phyloP scores from a whole-genome alignment of 1,140 invertebrate species.

The Zaprionus gabonicus region DNA sequence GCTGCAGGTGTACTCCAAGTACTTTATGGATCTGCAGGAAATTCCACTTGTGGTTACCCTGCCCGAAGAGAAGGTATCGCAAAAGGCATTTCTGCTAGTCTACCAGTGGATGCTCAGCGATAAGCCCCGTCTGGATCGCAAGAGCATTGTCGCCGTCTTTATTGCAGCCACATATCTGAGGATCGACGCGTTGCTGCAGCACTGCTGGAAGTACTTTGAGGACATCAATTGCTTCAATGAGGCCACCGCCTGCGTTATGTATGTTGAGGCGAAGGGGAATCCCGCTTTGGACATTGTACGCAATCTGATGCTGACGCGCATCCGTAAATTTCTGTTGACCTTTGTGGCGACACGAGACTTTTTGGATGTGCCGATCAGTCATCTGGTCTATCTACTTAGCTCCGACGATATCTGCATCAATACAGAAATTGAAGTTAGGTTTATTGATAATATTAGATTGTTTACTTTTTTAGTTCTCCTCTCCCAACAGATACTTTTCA shows the following conservation, averaged over 20 bases:
- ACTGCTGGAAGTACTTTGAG: constrained; percentile 90
- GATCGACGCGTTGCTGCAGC: constrained; percentile 89
- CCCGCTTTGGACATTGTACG: constrained; percentile 62
- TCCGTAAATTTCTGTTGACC: constrained; percentile 90
- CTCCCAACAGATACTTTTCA: constrained; percentile 47
- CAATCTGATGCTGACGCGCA: constrained; percentile 89
- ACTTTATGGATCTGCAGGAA: constrained; percentile 52
- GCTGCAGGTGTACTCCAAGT: constrained; percentile 72
- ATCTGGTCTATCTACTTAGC: constrained; percentile 87
- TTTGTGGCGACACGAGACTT: constrained; percentile 90
- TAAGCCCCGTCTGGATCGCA: constrained; percentile 87
- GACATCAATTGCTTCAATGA: constrained; percentile 87
- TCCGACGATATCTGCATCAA: constrained; percentile 90
- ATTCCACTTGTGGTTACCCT: constrained; percentile 45
- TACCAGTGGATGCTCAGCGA: constrained; percentile 92
- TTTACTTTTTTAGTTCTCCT: not conserved
- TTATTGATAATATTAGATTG: not conserved
- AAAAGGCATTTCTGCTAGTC: constrained; percentile 88
- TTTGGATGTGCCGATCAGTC: constrained; percentile 87
- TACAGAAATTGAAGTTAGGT: constrained; percentile 86
- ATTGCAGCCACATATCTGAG: constrained; percentile 88
- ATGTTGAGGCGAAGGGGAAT: constrained; percentile 86
- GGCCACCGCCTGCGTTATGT: constrained; percentile 88
- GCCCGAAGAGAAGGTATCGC: constrained; percentile 84
- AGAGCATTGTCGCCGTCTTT: constrained; percentile 89